Evolutionary conservation across 2,888 invertebrate genomes (phyloP), one percentile per base, ranked within the genome.

Genomic region (Sinohyriopsis cumingii): DNA sequence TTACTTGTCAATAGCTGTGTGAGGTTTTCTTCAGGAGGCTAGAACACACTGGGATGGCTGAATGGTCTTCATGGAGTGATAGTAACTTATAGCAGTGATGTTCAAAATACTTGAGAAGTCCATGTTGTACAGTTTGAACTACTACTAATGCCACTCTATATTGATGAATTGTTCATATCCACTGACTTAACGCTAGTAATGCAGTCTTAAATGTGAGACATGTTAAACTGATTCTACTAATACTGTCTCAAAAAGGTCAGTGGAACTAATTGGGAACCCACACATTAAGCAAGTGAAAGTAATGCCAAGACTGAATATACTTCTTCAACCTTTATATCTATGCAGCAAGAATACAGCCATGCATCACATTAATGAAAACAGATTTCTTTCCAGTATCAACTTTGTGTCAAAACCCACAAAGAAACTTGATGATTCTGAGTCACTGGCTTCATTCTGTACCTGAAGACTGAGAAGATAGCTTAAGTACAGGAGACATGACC

Each of bases 11-110:
- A 20, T 20, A 61, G 33, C 12, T 61, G 28, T 18, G 20, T 28
- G 5, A 45, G 9, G n/a, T 62, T 9, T 62, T 45, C 62, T 45
- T 62, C 22, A 54, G 18, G 62, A 54, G 62, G 53, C 62, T 63
- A 22, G 45, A 63, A 24, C 62, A 63, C n/a, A 33, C 53, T 45
- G 45, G 62, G 12, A n/a, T 20, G 25, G 15, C 7, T 6, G 20
- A 20, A 5, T 63, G 53, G n/a, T 63, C 2, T 22, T 63, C 45
- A 9, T 53, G 19, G 53, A 20, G 19, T 20, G 18, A 63, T 33
- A 45, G 45, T 45, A 22, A 20, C 12, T 63, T 1, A 9, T 22
- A 45, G 18, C 1, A 54, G 62, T 33, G 9, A 5, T 9, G 62
- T 63, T 63, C 1, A 15, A 12, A n/a, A 45, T 63, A 9, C 53